Evolutionary conservation across 2,113 vertebrate genomes (phyloP).

Genomic region (Colaptes auratus): DNA sequence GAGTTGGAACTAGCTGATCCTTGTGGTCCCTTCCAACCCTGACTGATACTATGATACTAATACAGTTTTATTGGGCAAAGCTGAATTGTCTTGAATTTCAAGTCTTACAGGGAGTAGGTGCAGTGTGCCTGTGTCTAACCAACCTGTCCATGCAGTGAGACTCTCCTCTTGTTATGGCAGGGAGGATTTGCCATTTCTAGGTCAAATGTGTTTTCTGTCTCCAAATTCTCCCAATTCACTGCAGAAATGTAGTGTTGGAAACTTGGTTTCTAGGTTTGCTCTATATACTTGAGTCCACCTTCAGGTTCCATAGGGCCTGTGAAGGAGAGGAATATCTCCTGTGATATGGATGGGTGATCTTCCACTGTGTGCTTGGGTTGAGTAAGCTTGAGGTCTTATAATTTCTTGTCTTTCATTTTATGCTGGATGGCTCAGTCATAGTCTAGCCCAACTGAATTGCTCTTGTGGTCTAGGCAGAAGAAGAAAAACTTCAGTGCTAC

Average conservation of each 20-base stretch:
- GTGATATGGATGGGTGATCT: neutral
- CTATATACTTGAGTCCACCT: neutral
- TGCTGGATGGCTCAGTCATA: neutral
- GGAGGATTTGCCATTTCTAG: neutral
- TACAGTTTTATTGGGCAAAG: neutral
- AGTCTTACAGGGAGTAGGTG: neutral
- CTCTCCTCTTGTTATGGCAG: neutral
- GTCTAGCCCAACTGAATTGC: neutral
- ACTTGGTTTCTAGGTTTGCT: neutral
- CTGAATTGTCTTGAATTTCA: neutral
- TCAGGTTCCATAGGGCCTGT: neutral
- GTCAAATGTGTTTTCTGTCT: neutral
- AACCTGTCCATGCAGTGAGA: neutral
- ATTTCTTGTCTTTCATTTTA: neutral
- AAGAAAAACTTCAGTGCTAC: neutral
- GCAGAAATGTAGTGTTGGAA: neutral
- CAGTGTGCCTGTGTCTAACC: neutral
- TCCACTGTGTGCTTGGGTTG: neutral
- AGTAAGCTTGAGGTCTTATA: neutral
- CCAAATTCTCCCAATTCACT: neutral
- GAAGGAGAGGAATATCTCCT: neutral
- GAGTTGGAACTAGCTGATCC: too few species aligned
- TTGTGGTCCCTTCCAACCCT: too few species aligned
- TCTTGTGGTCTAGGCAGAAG: neutral
- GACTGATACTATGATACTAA: too few species aligned